Evolutionary conservation across 2,113 vertebrate species (phyloP).

Genomic region (Microtus richardsoni): DNA sequence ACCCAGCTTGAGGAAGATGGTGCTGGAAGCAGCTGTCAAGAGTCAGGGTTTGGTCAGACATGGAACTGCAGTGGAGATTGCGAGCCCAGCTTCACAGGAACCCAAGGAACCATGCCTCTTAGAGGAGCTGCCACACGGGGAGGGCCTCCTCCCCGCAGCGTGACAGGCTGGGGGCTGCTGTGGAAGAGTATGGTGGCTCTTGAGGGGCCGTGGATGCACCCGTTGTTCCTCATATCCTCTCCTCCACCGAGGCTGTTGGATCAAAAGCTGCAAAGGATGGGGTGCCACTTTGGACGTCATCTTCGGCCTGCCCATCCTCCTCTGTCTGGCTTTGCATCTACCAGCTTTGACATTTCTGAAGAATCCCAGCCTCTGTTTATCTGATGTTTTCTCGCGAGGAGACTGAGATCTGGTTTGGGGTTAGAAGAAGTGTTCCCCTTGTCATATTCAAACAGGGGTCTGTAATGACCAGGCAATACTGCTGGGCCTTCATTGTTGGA

Average conservation of each 20-base stretch:
- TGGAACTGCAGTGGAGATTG: background rate
- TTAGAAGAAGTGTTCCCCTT: background rate
- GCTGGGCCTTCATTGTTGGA: background rate
- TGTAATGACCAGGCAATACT: fast-evolving
- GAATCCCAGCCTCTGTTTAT: too few relatives aligned
- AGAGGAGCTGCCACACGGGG: background rate
- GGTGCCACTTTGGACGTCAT: background rate
- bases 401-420: background rate
- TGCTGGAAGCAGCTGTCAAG: background rate
- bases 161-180: background rate
- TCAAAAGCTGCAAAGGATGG: background rate
- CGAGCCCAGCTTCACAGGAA: background rate
- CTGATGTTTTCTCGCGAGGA: background rate
- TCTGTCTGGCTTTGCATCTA: background rate
- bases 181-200: too few relatives aligned
- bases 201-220: background rate
- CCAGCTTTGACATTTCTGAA: background rate
- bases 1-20: background rate
- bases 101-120: fast-evolving
- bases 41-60: background rate
- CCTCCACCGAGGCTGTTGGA: background rate
- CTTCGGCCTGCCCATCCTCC: background rate
- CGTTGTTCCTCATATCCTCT: background rate
- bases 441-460: background rate
- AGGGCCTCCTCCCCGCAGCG: background rate